Evolutionary conservation across 2,888 invertebrate genomes (phyloP).

Genomic region (Loripinus fragilis): DNA sequence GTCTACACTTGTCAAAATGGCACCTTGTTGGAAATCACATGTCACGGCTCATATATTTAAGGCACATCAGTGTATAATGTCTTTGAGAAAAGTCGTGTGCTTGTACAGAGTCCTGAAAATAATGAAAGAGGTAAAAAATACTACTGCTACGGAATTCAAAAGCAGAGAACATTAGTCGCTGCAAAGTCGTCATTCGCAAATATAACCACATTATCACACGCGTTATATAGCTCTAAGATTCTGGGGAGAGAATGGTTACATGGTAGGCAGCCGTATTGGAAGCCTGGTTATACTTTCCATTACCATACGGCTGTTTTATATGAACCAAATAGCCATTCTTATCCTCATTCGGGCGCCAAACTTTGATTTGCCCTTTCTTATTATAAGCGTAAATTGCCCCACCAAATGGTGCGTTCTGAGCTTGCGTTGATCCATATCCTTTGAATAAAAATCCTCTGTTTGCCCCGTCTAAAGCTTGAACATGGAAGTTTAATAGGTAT

Average conservation of each 20-base stretch:
- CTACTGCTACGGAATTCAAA: too few relatives aligned
- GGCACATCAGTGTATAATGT: too few relatives aligned
- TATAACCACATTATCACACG: too few relatives aligned
- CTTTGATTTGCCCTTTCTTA: slow-evolving; percentile 23
- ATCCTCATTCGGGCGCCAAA: slow-evolving; percentile 36
- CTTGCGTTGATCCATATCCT: slow-evolving; percentile 39
- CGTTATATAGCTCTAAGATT: too few relatives aligned
- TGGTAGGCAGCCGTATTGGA: slow-evolving; percentile 29
- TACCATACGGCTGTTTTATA: slow-evolving; percentile 35
- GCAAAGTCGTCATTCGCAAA: too few relatives aligned
- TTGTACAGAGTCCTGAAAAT: too few relatives aligned
- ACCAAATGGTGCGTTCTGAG: slow-evolving; percentile 23
- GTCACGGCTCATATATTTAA: too few relatives aligned
- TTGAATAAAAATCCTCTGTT: slow-evolving; percentile 42
- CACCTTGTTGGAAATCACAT: too few relatives aligned
- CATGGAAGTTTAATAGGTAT: slow-evolving; percentile 31
- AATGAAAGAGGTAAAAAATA: too few relatives aligned
- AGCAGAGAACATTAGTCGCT: too few relatives aligned
- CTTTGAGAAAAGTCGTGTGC: too few relatives aligned
- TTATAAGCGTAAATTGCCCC: slow-evolving; percentile 41
- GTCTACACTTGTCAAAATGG: too few relatives aligned
- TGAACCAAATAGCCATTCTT: slow-evolving; percentile 28
- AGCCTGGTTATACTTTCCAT: slow-evolving; percentile 31
- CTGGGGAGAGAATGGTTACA: background rate
- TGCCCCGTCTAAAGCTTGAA: slow-evolving; percentile 36